Conservation (phyloP, 1,140 invertebrate species). For the Zeugodacus cucurbitae region DNA sequence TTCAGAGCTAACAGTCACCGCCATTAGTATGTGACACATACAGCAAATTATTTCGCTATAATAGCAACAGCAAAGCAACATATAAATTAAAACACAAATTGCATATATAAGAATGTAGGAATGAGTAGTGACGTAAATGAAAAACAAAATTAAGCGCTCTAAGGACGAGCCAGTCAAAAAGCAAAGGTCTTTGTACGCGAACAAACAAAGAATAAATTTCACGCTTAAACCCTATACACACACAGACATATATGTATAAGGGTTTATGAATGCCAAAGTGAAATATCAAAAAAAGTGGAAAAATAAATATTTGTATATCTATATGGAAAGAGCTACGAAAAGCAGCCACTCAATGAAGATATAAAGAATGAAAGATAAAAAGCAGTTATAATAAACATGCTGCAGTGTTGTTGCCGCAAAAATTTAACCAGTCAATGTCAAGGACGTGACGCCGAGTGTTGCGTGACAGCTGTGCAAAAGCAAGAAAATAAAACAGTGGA, state of each 20-base stretch:
- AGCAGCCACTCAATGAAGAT: neutral
- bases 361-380: neutral
- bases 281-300: neutral
- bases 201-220: neutral
- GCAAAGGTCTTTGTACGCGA: neutral
- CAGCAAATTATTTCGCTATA: too few relatives aligned
- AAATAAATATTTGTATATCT: neutral
- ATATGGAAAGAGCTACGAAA: neutral
- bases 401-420: neutral
- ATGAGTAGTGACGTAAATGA: neutral
- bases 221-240: neutral
- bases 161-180: neutral
- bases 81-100: neutral
- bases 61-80: too few relatives aligned
- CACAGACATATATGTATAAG: neutral
- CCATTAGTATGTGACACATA: too few relatives aligned
- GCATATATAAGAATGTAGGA: neutral
- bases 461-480: neutral
- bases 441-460: conserved; percentile 3
- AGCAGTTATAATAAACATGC: neutral
- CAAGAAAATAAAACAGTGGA: neutral
- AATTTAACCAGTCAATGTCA: neutral
- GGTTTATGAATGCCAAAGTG: neutral
- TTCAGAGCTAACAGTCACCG: too few relatives aligned
- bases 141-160: neutral